Base-by-base conservation (phyloP, 2,113 vertebrate species). In the Oxyruncus cristatus region DNA sequence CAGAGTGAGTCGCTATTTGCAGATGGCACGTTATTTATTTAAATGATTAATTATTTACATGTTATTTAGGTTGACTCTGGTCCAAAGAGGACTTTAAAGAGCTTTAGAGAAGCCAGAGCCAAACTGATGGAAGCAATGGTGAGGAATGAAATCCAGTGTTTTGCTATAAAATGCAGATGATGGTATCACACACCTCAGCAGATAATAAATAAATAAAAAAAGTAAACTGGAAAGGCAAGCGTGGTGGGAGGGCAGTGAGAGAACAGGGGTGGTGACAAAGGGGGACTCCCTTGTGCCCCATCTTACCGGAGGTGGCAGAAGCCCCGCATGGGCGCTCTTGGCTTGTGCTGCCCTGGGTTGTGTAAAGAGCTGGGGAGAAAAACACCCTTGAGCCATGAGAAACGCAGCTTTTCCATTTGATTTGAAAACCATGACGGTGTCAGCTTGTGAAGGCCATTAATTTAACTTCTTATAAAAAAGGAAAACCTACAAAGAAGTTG, bases 41-140 rank as follows among this genome's bases (percentile, higher is more conserved):
- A 96, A 97, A 97, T 65, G 94, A 94, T 97, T 95, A 95, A 96
- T 95, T 89, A 97, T 97, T 97, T 87, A 96, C 95, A 9, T 44
- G 47, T 59, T 96, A 94, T 96, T 94, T 95, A 89, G 85, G 85
- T 95, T 95, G 96, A 88, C 73, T 86, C 61, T 5, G 12, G 72
- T 90, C 95, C 95, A 94, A 92, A 71, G 88, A 92, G 66, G 72
- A 30, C 88, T 90, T 87, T 70, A 67, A 92, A 86, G 81, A 90
- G 68, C 77, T 93, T 85, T 35, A 66, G 74, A 66, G 67, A 82
- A 80, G 63, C 55, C 17, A 20, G 35, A 67, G 88, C 52, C 73
- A 74, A 80, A 66, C 35, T 7, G 63, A 67, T 92, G 55, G 63
- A 65, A 59, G 46, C 1, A 5, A 28, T 27, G 28, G n/a, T 19